phyloP scores from a whole-genome alignment of 2,888 invertebrate genomes.

The Leptothorax acervorum region DNA sequence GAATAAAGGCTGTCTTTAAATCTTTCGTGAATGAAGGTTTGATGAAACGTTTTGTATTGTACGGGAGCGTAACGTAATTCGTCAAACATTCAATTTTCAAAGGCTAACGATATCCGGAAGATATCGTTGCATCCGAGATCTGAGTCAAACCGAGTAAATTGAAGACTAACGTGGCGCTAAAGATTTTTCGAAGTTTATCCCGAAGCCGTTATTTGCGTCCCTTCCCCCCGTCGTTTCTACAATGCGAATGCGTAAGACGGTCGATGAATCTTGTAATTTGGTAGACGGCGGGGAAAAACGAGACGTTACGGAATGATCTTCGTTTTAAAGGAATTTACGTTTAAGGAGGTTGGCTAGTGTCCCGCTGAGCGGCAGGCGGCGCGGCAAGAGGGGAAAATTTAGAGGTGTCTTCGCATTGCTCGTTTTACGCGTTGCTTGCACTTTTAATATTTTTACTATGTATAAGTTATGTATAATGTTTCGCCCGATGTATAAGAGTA shows the following conservation, averaged over 20 bases:
- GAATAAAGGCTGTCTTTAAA: constrained; percentile 7
- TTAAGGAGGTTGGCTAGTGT: too few relatives aligned
- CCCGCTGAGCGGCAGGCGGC: not conserved
- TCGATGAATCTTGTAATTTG: constrained; percentile 54
- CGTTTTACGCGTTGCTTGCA: too few relatives aligned
- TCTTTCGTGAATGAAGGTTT: not conserved
- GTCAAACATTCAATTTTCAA: constrained; percentile 28
- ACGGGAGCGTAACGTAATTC: constrained; percentile 32
- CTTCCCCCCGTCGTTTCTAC: constrained; percentile 1
- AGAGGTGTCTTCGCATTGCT: too few relatives aligned
- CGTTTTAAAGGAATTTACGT: constrained; percentile 63
- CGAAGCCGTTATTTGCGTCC: too few relatives aligned
- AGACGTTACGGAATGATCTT: constrained; percentile 48
- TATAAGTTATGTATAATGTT: too few relatives aligned
- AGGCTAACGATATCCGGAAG: not conserved
- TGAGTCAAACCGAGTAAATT: constrained; percentile 42
- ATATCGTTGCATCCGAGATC: constrained; percentile 39
- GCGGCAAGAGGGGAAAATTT: too few relatives aligned
- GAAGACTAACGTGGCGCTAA: constrained; percentile 26
- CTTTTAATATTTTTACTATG: too few relatives aligned
- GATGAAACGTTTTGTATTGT: not conserved
- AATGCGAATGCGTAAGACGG: constrained; percentile 41
- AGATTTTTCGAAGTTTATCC: too few relatives aligned
- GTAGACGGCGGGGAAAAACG: constrained; percentile 34
- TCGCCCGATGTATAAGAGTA: too few relatives aligned